phyloP scores from a whole-genome alignment of 2,797 vertebrate genomes.

The Chaenodraco wilsoni region DNA sequence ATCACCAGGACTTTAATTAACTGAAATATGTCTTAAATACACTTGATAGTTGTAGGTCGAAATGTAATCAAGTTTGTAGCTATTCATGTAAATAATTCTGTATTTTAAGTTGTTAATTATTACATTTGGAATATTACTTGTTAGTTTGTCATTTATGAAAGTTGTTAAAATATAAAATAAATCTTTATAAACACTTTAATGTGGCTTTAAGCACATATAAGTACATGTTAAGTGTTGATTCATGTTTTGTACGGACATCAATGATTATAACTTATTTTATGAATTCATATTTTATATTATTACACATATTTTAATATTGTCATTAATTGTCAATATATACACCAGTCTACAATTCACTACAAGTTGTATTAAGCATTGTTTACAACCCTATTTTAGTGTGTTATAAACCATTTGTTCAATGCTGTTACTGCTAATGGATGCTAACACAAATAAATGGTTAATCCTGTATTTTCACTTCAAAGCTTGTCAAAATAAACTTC shows the following conservation, averaged over 20 bases:
- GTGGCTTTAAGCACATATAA: not conserved
- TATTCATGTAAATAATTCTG: not conserved
- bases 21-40: no score
- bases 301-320: not conserved
- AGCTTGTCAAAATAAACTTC: constrained; percentile 19
- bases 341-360: not conserved
- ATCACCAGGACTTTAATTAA: no score
- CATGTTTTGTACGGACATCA: not conserved
- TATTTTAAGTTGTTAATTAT: not conserved
- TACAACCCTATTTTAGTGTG: not conserved
- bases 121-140: not conserved
- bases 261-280: not conserved
- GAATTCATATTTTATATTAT: not conserved
- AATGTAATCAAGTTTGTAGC: no score
- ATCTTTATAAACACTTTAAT: not conserved
- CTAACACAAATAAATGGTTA: not conserved
- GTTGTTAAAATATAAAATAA: not conserved
- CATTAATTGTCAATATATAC: not conserved
- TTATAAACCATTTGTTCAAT: not conserved
- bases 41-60: no score
- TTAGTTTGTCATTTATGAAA: not conserved
- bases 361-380: not conserved
- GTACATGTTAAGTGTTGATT: not conserved
- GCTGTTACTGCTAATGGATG: not conserved
- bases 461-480: constrained; percentile 19